Base-by-base conservation (phyloP, 2,113 vertebrate species). In the Henicopernis longicauda region DNA sequence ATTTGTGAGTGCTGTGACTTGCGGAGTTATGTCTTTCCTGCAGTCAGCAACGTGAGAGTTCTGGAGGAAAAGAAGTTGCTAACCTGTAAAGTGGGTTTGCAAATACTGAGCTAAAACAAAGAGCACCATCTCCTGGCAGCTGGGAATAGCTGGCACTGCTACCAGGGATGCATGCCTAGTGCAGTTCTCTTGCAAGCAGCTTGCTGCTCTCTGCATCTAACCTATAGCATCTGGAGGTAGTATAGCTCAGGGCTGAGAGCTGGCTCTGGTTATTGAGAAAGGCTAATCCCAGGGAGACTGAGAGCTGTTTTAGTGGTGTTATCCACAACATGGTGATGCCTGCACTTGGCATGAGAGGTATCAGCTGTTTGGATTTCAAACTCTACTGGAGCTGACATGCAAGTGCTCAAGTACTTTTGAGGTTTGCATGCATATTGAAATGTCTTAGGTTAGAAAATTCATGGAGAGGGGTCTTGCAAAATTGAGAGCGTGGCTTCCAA, bases 91-190 rank as follows among this genome's bases (percentile, higher is more conserved):
- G 32, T 11, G 71, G 8, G 5, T 67, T 85, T 72, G 65, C 34
- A 93, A 55, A 42, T 36, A 36, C 44, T 10, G 54, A 96, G 89
- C 45, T 82, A 96, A 55, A 96, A 57, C 66, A n/a, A 82, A 95
- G 93, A 96, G 97, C 97, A 92, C 96, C 97, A 97, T 95, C 97
- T 98, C 81, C 93, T 94, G 97, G 96, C 89, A 47, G 74, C 70
- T 78, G 79, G 59, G 66, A 55, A 76, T 13, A 44, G 85, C 77
- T 52, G 76, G 86, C 67, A 9, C 50, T 17, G 69, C 70, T 91
- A 16, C 18, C 58, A 59, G 59, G 44, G 32, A 12, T 67, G 40
- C 38, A 18, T 0, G 5, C 34, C 45, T 32, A 3, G 49, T 0
- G n/a, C 63, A 47, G 88, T 3, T 70, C 25, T 63, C 25, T 59